Base-by-base conservation (phyloP, 1,140 invertebrate genomes). In the Hycleus phaleratus region DNA sequence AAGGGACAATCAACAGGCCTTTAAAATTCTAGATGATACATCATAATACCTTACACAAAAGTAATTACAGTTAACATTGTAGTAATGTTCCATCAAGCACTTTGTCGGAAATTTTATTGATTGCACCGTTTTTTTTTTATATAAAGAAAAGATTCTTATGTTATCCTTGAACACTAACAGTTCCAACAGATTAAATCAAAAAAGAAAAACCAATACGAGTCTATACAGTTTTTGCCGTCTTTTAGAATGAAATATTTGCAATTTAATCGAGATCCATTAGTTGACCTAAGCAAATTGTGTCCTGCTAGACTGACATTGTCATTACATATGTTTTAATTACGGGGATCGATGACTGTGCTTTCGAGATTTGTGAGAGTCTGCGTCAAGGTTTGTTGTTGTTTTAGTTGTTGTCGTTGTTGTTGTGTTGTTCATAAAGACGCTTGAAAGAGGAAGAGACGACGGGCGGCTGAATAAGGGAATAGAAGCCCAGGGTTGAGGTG, bases 241-340 rank as follows among this genome's bases (percentile, higher is more conserved):
- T 32, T 5, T 32, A 4, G 32, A 32, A 32, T 5, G 32, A 32
- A 32, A 32, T 18, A 18, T 18, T 18, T 18, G 18, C 18, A 18
- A 18, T 18, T 18, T 18, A 18, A 18, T 18, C 18, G 18, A 32
- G 32, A 32, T 7, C 32, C 7, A 32, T 32, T 32, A 32, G 4
- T 32, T 32, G 32, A 32, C 32, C 40, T 42, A n/a, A 11, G 40
- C 11, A 4, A 42, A 42, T 11, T 11, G 11, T 42, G 11, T 42
- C 9, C 11, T 42, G 40, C 40, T 42, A 42, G 40, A 39, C 38
- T 39, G 38, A 46, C 44, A 46, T 45, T 55, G 59, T 59, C 62
- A 54, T 64, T 64, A 64, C 59, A 61, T 64, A 64, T 64, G 62
- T 64, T 64, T 64, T 64, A 64, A 64, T 64, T 64, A 64, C 59